Percentiles rank a stretch among this genome's conserved stretches.
These are phyloP conservation scores for Helicoverpa assulta DNA, from an alignment of 2,888 invertebrate genomes.

Conservation along the genomic window DNA sequence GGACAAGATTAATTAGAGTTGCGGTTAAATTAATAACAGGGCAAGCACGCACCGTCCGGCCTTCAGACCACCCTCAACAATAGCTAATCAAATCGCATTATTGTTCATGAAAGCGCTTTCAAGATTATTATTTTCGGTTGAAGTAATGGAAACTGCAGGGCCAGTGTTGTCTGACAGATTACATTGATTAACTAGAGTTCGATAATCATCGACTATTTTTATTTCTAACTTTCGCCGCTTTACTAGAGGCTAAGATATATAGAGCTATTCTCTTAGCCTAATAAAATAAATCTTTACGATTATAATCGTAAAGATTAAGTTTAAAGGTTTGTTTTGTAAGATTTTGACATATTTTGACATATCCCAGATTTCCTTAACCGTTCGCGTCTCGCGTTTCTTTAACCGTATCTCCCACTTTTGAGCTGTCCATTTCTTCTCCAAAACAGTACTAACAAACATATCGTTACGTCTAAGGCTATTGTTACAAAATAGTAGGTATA, in stretches of 20 bases:
- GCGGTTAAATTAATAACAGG: slow-evolving; percentile 87
- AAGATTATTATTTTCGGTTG: slow-evolving; percentile 59
- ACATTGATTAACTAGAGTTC: slow-evolving; percentile 13
- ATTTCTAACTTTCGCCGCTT: neutral
- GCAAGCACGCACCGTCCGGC: slow-evolving; percentile 75
- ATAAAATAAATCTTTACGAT: too few species aligned
- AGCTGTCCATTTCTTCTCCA: too few species aligned
- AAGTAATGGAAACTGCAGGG: slow-evolving; percentile 23
- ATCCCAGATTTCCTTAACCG: too few species aligned
- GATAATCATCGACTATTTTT: too few species aligned
- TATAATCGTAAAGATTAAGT: neutral
- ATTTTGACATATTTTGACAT: too few species aligned
- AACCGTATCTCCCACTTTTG: too few species aligned
- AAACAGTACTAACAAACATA: too few species aligned
- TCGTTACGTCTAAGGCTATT: too few species aligned
- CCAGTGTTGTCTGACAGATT: slow-evolving; percentile 32
- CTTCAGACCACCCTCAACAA: slow-evolving; percentile 68
- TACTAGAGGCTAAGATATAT: neutral
- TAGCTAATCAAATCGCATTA: slow-evolving; percentile 75
- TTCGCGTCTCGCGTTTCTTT: too few species aligned
- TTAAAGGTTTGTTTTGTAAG: neutral
- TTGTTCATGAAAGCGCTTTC: slow-evolving; percentile 67
- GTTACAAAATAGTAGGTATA: too few species aligned
- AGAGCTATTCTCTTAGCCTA: too few species aligned
- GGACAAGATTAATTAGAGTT: slow-evolving; percentile 88